These are phyloP conservation scores for Chironomus riparius DNA, from an alignment of 2,888 invertebrate species.

Conservation along the genomic window DNA sequence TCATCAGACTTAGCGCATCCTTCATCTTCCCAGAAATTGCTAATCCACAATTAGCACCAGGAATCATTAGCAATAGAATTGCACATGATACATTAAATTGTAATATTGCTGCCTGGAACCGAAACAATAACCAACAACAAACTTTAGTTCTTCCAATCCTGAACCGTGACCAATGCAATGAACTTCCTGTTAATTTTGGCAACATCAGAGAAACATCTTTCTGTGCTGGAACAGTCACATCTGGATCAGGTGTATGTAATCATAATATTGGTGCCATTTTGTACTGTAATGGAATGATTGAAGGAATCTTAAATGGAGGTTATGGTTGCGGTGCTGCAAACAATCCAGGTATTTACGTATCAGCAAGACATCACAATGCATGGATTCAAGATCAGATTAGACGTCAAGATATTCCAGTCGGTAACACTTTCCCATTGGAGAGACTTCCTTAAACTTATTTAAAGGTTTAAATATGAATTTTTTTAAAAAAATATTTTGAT, in stretches of 20 bases:
- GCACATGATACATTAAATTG: slow-evolving; percentile 23
- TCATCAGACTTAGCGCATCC: slow-evolving; percentile 13
- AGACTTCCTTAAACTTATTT: not conserved
- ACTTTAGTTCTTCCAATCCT: slow-evolving; percentile 4
- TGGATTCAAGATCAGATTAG: slow-evolving; percentile 28
- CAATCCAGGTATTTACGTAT: slow-evolving; percentile 28
- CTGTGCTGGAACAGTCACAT: slow-evolving; percentile 23
- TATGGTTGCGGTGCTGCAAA: slow-evolving; percentile 19
- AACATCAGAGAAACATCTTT: slow-evolving; percentile 22
- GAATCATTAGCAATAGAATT: slow-evolving; percentile 26
- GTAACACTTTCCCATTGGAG: not conserved
- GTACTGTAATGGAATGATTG: slow-evolving; percentile 28
- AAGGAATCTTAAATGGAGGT: slow-evolving; percentile 25
- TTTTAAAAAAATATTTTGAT: not conserved
- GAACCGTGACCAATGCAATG: slow-evolving; percentile 25
- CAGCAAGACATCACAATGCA: slow-evolving; percentile 23
- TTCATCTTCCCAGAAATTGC: slow-evolving; percentile 16
- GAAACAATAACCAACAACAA: not conserved
- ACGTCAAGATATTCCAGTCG: slow-evolving; percentile 14
- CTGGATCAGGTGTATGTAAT: slow-evolving; percentile 15
- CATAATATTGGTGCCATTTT: slow-evolving; percentile 27
- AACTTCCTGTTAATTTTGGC: not conserved
- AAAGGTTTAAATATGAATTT: not conserved
- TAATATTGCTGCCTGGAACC: slow-evolving; percentile 28
- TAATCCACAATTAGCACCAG: slow-evolving; percentile 23